Conservation (phyloP, 1,140 invertebrate genomes). For the Microplitis mediator region DNA sequence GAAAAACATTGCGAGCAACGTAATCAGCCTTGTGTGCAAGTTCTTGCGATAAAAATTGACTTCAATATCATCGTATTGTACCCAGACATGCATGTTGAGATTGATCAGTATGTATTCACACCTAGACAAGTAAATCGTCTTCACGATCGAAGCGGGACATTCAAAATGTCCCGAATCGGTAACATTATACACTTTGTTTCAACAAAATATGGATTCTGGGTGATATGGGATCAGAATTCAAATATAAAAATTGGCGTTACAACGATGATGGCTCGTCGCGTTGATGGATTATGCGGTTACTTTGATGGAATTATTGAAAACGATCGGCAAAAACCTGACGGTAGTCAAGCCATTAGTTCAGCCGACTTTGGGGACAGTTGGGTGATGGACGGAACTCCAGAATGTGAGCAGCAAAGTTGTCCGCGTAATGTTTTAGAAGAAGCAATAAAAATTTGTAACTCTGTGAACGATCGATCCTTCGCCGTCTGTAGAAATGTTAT, state of each 20-base stretch:
- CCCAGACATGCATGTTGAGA: slow-evolving; percentile 70
- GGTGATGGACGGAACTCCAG: slow-evolving; percentile 61
- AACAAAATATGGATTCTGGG: slow-evolving; percentile 73
- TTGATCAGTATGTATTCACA: slow-evolving; percentile 70
- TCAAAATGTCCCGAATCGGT: slow-evolving; percentile 72
- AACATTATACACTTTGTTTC: slow-evolving; percentile 72
- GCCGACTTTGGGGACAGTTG: slow-evolving; percentile 78
- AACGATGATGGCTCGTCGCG: slow-evolving; percentile 64
- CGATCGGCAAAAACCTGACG: slow-evolving; percentile 75
- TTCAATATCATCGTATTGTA: slow-evolving; percentile 66
- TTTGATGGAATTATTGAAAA: slow-evolving; percentile 71
- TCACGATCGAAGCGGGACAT: slow-evolving; percentile 67
- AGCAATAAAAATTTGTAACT: slow-evolving; percentile 69
- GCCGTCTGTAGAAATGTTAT: slow-evolving; percentile 66
- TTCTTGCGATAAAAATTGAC: slow-evolving; percentile 66
- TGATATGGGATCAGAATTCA: slow-evolving; percentile 71
- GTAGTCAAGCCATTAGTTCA: slow-evolving; percentile 66
- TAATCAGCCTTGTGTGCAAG: slow-evolving; percentile 62
- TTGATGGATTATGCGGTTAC: slow-evolving; percentile 81
- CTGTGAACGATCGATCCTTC: slow-evolving; percentile 67
- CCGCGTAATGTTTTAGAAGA: slow-evolving; percentile 65
- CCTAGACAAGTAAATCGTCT: slow-evolving; percentile 73
- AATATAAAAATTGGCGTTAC: slow-evolving; percentile 76
- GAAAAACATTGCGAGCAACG: slow-evolving; percentile 67
- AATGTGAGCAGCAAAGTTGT: slow-evolving; percentile 66